Evolutionary conservation across 2,888 invertebrate genomes (phyloP).

Genomic region (Scrobipalpa atriplicella): DNA sequence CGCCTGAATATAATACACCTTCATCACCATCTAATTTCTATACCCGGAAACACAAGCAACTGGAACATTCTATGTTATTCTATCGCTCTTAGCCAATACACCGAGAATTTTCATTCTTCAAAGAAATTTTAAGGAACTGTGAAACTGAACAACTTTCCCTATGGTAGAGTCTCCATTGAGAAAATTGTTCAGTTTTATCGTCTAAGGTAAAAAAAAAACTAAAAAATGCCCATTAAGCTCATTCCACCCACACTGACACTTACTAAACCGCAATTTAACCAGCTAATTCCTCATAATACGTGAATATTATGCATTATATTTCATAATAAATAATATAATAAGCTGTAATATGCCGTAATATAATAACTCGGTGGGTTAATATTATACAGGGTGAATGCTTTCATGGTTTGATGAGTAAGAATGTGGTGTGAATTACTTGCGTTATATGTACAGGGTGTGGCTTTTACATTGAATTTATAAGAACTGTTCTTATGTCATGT

Average conservation of each 20-base stretch:
- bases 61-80: no score
- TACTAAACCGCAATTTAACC: neutral
- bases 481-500: neutral
- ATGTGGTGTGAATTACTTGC: conserved; percentile 43
- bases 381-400: conserved; percentile 46
- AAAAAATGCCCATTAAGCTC: no score
- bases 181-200: no score
- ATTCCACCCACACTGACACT: neutral
- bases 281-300: conserved; percentile 9
- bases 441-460: conserved; percentile 43
- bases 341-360: conserved; percentile 3
- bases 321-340: neutral
- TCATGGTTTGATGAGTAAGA: conserved; percentile 53
- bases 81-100: no score
- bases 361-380: conserved; percentile 40
- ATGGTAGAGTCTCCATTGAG: no score
- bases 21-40: no score
- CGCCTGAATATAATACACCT: no score
- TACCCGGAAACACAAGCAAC: no score
- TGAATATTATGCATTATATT: conserved; percentile 2
- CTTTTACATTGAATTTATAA: neutral
- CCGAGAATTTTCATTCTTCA: no score
- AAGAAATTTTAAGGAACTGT: no score
- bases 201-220: no score
- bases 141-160: no score